Evolutionary conservation across 2,113 vertebrate species (phyloP), one percentile per base, ranked within the genome.

Genomic region (Lepus americanus): DNA sequence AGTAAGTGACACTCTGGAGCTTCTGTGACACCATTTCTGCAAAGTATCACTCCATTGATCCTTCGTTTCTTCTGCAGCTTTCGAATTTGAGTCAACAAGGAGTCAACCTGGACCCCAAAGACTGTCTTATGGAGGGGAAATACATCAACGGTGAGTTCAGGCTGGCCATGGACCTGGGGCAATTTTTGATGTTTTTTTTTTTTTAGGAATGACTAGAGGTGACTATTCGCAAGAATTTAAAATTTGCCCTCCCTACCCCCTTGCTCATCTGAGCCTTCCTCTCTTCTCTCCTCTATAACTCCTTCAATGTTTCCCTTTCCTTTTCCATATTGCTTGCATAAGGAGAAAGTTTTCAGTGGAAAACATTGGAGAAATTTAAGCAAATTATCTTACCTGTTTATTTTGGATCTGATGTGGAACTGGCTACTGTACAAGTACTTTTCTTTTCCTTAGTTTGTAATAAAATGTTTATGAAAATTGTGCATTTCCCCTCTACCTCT

Each of bases 131-230:
- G 69, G 80, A 89, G 44, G 22, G 70, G 6, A 74, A 79, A 16
- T 10, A 64, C 66, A 53, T 7, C 11, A 16, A 89, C 44, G 94
- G 97, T 97, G 95, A 97, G 97, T 96, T 83, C 61, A 53, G 53
- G 53, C 64, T 6, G 2, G 74, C 64, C 0, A 0, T 0, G 9
- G 19, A 89, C 51, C 59, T 3, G 9, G 78, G 22, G 55, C 33
- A n/a, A 31, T 6, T 77, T 79, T 23, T n/a, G n/a, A 72, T 1
- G 1, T 8, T 36, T 5, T 89, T 95, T 44, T 44, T 39, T 44
- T 44, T 93, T 74, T 51, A 79, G 81, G 55, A 90, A 73, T 44
- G 63, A 55, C 66, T 72, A 16, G 11, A 66, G 0, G 14, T 27
- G 44, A 33, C 39, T n/a, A 2, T 69, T 73, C 5, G 36, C 81